Conservation (phyloP, 1,140 invertebrate species). For the Calycopis cecrops region DNA sequence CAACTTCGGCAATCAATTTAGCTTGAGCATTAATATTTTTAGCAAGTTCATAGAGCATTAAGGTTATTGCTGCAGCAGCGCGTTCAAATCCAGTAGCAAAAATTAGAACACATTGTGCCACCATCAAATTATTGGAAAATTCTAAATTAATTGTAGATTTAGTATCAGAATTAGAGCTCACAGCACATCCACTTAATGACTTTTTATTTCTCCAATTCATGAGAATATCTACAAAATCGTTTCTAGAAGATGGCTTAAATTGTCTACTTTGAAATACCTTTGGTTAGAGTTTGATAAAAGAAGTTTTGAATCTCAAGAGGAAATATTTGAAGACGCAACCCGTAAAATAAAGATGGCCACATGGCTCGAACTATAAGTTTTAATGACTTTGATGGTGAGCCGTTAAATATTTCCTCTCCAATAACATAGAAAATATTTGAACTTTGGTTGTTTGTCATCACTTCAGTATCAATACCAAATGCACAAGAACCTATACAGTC, state of each 20-base stretch:
- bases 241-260: conserved; percentile 18
- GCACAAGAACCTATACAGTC: conserved; percentile 29
- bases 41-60: conserved; percentile 29
- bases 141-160: conserved; percentile 17
- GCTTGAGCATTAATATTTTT: conserved; percentile 25
- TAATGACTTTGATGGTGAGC: conserved; percentile 19
- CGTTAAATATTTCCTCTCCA: conserved; percentile 27
- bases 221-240: conserved; percentile 35
- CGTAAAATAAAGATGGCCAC: conserved; percentile 34
- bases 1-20: conserved; percentile 27
- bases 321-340: conserved; percentile 26
- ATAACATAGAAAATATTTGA: conserved; percentile 25
- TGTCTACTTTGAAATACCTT: conserved; percentile 24
- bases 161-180: conserved; percentile 17
- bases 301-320: conserved; percentile 24
- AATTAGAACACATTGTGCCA: conserved; percentile 27
- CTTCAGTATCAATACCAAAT: conserved; percentile 29
- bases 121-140: conserved; percentile 24
- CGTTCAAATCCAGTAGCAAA: conserved; percentile 35
- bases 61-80: conserved; percentile 24
- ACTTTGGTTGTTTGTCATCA: conserved; percentile 19
- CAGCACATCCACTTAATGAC: conserved; percentile 23
- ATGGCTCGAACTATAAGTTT: conserved; percentile 26
- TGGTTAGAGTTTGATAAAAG: conserved; percentile 24
- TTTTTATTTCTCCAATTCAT: conserved; percentile 26